A percentile compares a stretch with the other conserved stretches of the same genome.
Conservation (phyloP, 1,140 invertebrate species). For the Hylaeus volcanicus region DNA sequence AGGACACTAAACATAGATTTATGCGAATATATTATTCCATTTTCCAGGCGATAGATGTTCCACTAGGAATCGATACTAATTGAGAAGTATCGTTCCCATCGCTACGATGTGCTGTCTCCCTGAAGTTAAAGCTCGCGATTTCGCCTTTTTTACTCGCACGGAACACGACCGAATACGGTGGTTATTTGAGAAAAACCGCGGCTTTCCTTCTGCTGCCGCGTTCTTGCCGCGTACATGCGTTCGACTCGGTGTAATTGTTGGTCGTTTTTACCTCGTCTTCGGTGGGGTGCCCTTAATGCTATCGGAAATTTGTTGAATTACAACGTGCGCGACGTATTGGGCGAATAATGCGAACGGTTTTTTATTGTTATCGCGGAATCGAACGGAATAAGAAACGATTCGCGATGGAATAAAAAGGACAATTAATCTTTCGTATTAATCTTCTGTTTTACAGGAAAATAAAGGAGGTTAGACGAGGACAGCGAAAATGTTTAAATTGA, state of each 20-base stretch:
- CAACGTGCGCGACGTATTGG: neutral
- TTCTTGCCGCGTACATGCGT: slow-evolving; percentile 24
- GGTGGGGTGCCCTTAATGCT: slow-evolving; percentile 34
- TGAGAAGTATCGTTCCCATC: neutral
- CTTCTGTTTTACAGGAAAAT: no score
- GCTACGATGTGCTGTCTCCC: neutral
- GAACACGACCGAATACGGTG: slow-evolving; percentile 38
- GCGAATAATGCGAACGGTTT: neutral
- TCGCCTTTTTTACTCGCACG: slow-evolving; percentile 4
- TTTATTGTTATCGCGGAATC: neutral
- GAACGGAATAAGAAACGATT: neutral
- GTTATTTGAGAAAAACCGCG: slow-evolving; percentile 13
- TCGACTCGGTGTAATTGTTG: slow-evolving; percentile 30
- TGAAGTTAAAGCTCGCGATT: slow-evolving; percentile 7
- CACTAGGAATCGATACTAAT: neutral
- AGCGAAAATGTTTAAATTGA: no score
- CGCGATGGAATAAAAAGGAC: neutral
- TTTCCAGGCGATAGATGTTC: neutral
- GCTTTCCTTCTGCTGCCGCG: slow-evolving; percentile 40
- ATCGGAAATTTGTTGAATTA: slow-evolving; percentile 39
- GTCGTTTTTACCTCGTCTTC: neutral
- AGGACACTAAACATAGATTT: no score
- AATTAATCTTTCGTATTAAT: no score
- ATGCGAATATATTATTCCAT: neutral
- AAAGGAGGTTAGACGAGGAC: no score